These are phyloP conservation scores for Boleophthalmus pectinirostris DNA, from an alignment of 2,113 vertebrate genomes.

Conservation along the genomic window DNA sequence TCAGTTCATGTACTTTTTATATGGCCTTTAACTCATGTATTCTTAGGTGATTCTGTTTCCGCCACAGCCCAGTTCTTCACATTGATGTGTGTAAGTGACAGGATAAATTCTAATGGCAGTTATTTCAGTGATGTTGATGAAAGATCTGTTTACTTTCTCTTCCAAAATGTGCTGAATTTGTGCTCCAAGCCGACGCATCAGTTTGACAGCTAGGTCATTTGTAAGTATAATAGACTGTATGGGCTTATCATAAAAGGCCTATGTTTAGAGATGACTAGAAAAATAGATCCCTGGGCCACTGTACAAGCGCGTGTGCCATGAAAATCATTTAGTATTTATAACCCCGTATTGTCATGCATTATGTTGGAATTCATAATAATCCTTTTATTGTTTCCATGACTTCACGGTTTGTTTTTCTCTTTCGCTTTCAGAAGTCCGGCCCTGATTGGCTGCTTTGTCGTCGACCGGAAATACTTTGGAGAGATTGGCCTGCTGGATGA, in stretches of 20 bases:
- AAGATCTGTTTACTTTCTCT: conserved; percentile 17
- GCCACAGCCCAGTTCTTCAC: conserved; percentile 32
- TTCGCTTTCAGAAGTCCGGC: conserved; percentile 73
- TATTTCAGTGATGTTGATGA: conserved; percentile 52
- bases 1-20: conserved; percentile 16
- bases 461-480: conserved; percentile 78
- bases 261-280: conserved; percentile 20
- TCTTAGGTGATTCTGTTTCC: conserved; percentile 26
- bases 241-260: conserved; percentile 11
- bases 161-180: conserved; percentile 33
- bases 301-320: neutral
- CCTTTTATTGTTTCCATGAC: neutral
- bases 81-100: conserved; percentile 48
- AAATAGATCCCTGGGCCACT: neutral
- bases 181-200: conserved; percentile 3
- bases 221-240: conserved; percentile 20
- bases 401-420: neutral
- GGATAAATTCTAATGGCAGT: conserved; percentile 47
- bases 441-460: conserved; percentile 78
- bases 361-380: neutral
- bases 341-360: neutral
- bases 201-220: conserved; percentile 31
- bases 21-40: conserved; percentile 25
- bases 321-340: conserved; percentile 18
- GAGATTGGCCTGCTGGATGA: conserved; percentile 78